These are phyloP conservation scores for Tineola bisselliella DNA, from an alignment of 2,888 invertebrate species.

Conservation along the genomic window DNA sequence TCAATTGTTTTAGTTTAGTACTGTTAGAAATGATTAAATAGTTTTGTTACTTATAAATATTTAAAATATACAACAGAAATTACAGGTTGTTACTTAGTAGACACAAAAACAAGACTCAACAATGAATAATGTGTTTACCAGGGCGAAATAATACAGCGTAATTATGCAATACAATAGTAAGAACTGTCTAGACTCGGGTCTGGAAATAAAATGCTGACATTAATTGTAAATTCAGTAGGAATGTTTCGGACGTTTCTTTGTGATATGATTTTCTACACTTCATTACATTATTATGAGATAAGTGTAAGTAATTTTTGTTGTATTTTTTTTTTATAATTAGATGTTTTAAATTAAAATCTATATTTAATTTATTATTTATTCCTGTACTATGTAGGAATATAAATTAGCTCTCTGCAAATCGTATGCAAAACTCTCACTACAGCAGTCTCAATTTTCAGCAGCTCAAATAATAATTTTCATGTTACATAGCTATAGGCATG, in stretches of 20 bases:
- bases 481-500: background rate
- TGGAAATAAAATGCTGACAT: background rate
- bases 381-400: background rate
- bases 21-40: no score
- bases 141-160: background rate
- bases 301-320: no score
- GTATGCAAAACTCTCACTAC: conserved; percentile 36
- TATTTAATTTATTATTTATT: no score
- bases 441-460: conserved; percentile 29
- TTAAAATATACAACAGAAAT: no score
- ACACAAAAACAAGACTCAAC: background rate
- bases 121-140: background rate
- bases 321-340: no score
- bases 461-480: conserved; percentile 24
- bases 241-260: background rate
- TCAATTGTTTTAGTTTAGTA: no score
- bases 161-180: background rate
- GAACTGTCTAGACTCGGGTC: background rate
- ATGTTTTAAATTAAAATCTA: no score
- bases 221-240: background rate
- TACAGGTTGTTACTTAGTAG: no score
- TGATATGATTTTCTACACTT: conserved; percentile 11
- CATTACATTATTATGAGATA: no score
- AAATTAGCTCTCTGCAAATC: conserved; percentile 18
- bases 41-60: no score